phyloP scores from a whole-genome alignment of 2,113 vertebrate species.

The Pantherophis guttatus region DNA sequence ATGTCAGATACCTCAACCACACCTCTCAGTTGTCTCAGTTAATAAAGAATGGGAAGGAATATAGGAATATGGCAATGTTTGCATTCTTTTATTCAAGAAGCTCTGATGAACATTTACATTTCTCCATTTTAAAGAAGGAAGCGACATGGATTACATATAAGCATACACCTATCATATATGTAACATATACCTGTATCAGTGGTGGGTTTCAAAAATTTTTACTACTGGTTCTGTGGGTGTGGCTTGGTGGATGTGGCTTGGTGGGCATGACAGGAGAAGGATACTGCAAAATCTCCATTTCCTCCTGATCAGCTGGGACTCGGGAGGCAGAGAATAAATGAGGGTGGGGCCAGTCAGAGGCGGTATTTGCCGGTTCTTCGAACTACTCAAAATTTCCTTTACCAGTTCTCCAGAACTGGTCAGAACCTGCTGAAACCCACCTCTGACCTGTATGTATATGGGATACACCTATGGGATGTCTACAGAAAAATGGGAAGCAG shows the following conservation, averaged over 20 bases:
- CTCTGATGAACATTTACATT: background rate
- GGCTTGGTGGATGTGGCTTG: too few species aligned
- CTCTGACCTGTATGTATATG: background rate
- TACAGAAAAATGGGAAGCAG: background rate
- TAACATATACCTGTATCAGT: background rate
- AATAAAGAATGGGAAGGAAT: background rate
- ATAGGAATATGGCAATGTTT: background rate
- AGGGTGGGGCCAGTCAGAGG: too few species aligned
- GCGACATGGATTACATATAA: background rate
- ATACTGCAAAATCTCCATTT: too few species aligned
- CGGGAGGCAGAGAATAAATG: too few species aligned
- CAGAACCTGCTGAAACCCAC: too few species aligned
- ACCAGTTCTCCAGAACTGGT: too few species aligned
- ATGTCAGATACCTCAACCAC: background rate
- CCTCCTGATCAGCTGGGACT: too few species aligned
- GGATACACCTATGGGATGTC: background rate
- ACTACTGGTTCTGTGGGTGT: too few species aligned
- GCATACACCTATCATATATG: background rate
- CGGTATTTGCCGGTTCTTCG: too few species aligned
- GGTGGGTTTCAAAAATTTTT: too few species aligned
- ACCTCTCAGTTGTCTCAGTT: background rate
- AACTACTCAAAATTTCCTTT: too few species aligned
- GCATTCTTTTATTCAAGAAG: background rate
- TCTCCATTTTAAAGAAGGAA: background rate
- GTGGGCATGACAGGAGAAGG: too few species aligned